Conservation (phyloP, 2,797 vertebrate species). For the Vespertilio murinus region DNA sequence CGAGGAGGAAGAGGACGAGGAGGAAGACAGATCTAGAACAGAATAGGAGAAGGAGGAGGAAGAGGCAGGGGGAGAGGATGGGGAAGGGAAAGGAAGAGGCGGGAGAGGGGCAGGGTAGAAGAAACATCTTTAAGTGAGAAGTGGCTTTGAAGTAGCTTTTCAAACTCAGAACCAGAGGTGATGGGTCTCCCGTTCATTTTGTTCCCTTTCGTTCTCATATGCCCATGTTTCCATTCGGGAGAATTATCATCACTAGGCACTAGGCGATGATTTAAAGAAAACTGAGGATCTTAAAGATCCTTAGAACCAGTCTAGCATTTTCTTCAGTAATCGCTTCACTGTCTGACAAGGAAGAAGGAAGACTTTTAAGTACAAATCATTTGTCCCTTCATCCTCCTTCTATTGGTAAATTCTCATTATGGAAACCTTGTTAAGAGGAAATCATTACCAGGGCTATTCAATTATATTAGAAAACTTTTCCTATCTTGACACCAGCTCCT, state of each 20-base stretch:
- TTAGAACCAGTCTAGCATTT: not conserved
- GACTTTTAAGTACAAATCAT: not conserved
- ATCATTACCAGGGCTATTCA: not conserved
- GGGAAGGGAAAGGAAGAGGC: too few relatives aligned
- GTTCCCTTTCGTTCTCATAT: not conserved
- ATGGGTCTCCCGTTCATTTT: not conserved
- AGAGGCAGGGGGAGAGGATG: too few relatives aligned
- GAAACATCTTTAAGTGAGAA: not conserved
- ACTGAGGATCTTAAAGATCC: not conserved
- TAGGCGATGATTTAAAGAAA: not conserved
- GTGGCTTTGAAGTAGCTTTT: not conserved
- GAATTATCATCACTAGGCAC: not conserved
- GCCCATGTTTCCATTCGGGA: not conserved
- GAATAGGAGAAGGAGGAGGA: rapidly evolving
- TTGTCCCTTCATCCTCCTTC: not conserved
- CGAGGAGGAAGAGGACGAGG: not conserved
- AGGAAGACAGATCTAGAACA: too few relatives aligned
- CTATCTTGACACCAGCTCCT: not conserved
- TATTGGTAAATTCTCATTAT: not conserved
- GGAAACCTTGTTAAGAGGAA: not conserved
- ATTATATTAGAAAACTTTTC: not conserved
- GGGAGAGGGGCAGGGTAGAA: too few relatives aligned
- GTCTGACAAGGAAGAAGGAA: not conserved
- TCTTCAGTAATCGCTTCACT: not conserved
- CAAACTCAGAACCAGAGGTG: not conserved